These are phyloP conservation scores for Taeniopygia guttata DNA, from an alignment of 2,797 vertebrate genomes.

Conservation along the genomic window DNA sequence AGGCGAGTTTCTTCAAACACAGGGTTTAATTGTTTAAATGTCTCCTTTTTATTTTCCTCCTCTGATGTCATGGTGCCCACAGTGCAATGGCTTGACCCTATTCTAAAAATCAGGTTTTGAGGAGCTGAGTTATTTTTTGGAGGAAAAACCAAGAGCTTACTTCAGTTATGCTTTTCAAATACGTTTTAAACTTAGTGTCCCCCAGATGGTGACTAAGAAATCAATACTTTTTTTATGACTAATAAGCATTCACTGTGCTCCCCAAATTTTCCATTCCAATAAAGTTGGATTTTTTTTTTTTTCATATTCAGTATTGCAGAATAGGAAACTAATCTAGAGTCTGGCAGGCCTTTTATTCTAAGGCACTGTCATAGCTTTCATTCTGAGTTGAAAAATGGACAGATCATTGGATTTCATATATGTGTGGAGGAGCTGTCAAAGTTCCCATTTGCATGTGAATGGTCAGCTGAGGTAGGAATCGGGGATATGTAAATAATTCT, in stretches of 20 bases:
- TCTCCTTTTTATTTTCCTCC: background rate
- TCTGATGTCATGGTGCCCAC: background rate
- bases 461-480: constrained; percentile 39
- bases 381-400: constrained; percentile 30
- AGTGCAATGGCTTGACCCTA: background rate
- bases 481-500: constrained; percentile 41
- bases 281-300: background rate
- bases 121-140: background rate
- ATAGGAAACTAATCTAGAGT: background rate
- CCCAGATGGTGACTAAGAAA: background rate
- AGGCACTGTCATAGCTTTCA: constrained; percentile 3
- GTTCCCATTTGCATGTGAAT: constrained; percentile 60
- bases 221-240: background rate
- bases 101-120: background rate
- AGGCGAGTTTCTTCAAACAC: background rate
- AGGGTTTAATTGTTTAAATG: background rate
- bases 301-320: background rate
- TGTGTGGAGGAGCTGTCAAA: constrained; percentile 37
- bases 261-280: background rate
- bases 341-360: constrained; percentile 8
- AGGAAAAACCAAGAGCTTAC: background rate
- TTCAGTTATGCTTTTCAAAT: background rate
- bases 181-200: background rate
- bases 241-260: background rate
- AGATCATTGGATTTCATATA: constrained; percentile 28